Conservation (phyloP, 1,140 invertebrate genomes). For the Teleopsis dalmanni region DNA sequence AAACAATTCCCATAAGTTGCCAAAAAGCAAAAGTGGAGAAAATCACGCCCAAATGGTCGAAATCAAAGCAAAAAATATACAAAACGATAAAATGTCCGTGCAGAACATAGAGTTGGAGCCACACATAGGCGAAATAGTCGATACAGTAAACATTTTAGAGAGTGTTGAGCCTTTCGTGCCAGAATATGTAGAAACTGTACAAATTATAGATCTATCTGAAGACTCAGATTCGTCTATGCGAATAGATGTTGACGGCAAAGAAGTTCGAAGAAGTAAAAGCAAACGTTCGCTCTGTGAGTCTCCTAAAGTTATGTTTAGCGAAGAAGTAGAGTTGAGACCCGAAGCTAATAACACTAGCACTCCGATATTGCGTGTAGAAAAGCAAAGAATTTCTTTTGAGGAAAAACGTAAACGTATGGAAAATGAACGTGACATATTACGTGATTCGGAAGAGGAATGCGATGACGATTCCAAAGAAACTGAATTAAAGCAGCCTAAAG, state of each 20-base stretch:
- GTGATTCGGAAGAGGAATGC: slow-evolving; percentile 39
- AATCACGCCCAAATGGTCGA: slow-evolving; percentile 32
- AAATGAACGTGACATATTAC: slow-evolving; percentile 36
- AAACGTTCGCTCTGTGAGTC: slow-evolving; percentile 24
- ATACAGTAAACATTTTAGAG: slow-evolving; percentile 41
- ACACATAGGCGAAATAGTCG: slow-evolving; percentile 34
- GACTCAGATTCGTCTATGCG: slow-evolving; percentile 36
- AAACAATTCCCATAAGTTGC: slow-evolving; percentile 6
- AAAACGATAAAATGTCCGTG: slow-evolving; percentile 41
- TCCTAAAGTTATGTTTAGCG: slow-evolving; percentile 10
- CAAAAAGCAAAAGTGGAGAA: slow-evolving; percentile 3
- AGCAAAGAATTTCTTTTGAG: slow-evolving; percentile 40
- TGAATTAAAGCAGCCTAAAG: slow-evolving; percentile 5
- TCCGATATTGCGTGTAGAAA: slow-evolving; percentile 33
- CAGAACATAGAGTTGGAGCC: slow-evolving; percentile 34
- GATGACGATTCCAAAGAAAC: neutral
- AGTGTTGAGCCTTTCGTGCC: slow-evolving; percentile 39
- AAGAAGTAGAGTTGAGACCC: slow-evolving; percentile 24
- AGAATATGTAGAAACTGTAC: slow-evolving; percentile 41
- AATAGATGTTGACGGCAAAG: slow-evolving; percentile 22
- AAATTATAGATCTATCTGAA: slow-evolving; percentile 41
- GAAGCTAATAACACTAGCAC: slow-evolving; percentile 26
- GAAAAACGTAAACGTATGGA: slow-evolving; percentile 38
- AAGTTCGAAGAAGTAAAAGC: slow-evolving; percentile 30
- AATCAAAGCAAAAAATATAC: slow-evolving; percentile 36